Percentiles rank a stretch among this genome's conserved stretches.
Conservation (phyloP, 2,113 vertebrate genomes). For the Phocoena sinus region DNA sequence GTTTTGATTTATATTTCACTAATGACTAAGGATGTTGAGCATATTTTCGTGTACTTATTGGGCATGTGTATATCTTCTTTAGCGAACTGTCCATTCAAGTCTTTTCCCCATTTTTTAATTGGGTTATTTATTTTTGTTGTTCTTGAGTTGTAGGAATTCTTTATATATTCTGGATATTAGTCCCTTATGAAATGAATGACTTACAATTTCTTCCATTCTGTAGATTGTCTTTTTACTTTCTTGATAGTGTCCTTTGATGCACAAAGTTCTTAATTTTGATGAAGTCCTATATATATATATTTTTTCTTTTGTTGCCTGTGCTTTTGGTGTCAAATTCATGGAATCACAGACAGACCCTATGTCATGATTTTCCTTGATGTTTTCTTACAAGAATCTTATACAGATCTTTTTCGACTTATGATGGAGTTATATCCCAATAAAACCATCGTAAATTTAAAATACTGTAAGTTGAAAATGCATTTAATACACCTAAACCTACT, state of each 20-base stretch:
- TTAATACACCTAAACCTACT: not conserved
- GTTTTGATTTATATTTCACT: not conserved
- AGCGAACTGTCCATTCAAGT: not conserved
- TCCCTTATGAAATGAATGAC: no score
- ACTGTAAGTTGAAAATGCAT: not conserved
- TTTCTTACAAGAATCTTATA: not conserved
- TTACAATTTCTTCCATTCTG: not conserved
- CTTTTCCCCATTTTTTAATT: not conserved
- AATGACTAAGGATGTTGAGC: not conserved
- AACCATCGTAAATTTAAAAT: not conserved
- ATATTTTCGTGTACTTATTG: not conserved
- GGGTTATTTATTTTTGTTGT: not conserved
- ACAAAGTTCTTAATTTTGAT: not conserved
- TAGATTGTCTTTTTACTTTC: not conserved
- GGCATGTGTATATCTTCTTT: not conserved
- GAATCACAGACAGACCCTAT: not conserved
- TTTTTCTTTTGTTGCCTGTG: not conserved
- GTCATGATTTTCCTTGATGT: not conserved
- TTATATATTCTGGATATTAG: no score
- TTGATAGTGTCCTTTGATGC: not conserved
- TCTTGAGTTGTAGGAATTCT: not conserved
- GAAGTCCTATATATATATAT: not conserved
- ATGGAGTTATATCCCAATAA: not conserved
- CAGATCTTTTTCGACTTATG: not conserved
- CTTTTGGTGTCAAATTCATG: not conserved